Percentiles rank a stretch among this genome's conserved stretches.
These are phyloP conservation scores for Lophotriccus pileatus DNA, from an alignment of 2,797 vertebrate species.

Conservation along the genomic window DNA sequence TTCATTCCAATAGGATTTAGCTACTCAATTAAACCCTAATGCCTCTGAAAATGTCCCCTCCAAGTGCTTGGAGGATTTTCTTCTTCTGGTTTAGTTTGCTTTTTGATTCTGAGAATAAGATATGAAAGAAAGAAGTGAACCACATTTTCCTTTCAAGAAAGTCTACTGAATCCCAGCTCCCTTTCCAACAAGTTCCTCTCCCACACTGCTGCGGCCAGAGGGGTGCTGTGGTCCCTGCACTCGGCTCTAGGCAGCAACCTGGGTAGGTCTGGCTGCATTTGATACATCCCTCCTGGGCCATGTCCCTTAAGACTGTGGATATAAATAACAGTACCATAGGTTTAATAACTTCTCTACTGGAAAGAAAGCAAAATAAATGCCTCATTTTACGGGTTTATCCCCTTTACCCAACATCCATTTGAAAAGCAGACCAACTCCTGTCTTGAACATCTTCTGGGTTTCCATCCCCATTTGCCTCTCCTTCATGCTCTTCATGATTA, in stretches of 20 bases:
- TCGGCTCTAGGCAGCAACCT: not conserved
- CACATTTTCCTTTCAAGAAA: not conserved
- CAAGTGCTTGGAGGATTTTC: not conserved
- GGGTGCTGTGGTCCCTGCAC: accelerated
- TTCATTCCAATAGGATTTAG: not conserved
- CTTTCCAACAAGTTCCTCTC: not conserved
- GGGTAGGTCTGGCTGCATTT: not conserved
- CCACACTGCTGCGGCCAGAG: accelerated
- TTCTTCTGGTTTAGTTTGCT: not conserved
- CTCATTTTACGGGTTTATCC: not conserved
- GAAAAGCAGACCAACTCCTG: not conserved
- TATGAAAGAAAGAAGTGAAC: not conserved
- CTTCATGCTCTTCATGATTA: not conserved
- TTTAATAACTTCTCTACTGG: not conserved
- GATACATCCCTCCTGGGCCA: not conserved
- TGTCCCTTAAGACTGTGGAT: not conserved
- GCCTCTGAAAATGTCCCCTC: not conserved
- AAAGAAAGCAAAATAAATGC: not conserved
- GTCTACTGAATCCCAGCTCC: not conserved
- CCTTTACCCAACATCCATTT: not conserved
- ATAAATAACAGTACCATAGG: not conserved
- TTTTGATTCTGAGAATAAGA: not conserved
- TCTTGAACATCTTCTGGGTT: not conserved
- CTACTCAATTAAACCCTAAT: not conserved
- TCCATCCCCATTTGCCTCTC: not conserved